These are phyloP conservation scores for Paramormyrops hopkinsi DNA, from an alignment of 2,797 vertebrate species.

Conservation along the genomic window DNA sequence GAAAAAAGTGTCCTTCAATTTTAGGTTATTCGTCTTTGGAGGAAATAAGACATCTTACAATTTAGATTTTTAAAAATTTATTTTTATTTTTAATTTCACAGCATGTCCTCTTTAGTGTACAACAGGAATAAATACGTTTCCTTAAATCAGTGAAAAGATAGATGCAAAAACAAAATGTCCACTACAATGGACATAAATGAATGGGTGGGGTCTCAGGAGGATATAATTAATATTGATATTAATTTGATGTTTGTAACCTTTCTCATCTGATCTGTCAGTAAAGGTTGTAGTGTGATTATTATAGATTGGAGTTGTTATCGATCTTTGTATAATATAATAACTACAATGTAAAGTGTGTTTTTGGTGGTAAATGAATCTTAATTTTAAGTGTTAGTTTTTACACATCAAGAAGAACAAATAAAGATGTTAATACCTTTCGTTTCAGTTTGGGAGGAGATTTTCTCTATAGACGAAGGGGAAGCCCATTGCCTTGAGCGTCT, in stretches of 20 bases:
- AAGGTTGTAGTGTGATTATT: neutral
- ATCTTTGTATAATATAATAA: neutral
- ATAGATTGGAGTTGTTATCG: neutral
- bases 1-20: too few relatives aligned
- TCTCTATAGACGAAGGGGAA: constrained; percentile 52
- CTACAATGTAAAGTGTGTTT: neutral
- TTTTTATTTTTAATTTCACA: too few relatives aligned
- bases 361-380: neutral
- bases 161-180: too few relatives aligned
- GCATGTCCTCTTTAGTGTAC: too few relatives aligned
- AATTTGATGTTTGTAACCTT: neutral
- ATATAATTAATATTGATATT: neutral
- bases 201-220: too few relatives aligned
- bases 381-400: constrained; percentile 13
- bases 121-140: too few relatives aligned
- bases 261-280: neutral
- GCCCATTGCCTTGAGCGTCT: constrained; percentile 55
- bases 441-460: constrained; percentile 54
- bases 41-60: too few relatives aligned
- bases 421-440: neutral
- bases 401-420: neutral
- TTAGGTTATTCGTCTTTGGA: too few relatives aligned
- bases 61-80: too few relatives aligned
- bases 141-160: too few relatives aligned
- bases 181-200: too few relatives aligned